Conservation (phyloP, 2,888 invertebrate genomes). For the Lordiphosa andalusiaca region DNA sequence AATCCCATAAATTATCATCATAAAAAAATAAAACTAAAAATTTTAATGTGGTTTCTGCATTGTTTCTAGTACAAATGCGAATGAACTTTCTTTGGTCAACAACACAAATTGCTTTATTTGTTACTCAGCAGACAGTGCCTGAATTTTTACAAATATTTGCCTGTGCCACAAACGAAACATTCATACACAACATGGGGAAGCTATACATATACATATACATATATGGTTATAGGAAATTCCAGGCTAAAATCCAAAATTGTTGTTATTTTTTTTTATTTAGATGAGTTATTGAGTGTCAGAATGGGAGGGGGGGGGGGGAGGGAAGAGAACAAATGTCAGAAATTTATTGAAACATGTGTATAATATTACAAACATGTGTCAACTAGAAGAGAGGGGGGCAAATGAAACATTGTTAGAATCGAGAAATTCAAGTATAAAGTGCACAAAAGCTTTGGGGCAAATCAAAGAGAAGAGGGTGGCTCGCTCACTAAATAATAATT, state of each 20-base stretch:
- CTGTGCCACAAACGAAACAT: constrained; percentile 52
- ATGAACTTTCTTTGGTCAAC: constrained; percentile 50
- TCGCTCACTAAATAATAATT: constrained; percentile 49
- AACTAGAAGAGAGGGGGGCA: constrained; percentile 19
- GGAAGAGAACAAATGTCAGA: constrained; percentile 7
- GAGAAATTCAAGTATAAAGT: background rate
- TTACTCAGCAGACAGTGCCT: constrained; percentile 47
- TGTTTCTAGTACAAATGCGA: constrained; percentile 62
- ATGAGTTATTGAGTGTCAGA: constrained; percentile 15
- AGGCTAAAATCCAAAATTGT: constrained; percentile 24
- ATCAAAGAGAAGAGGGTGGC: background rate
- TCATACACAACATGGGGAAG: constrained; percentile 9
- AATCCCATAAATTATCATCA: constrained; percentile 46
- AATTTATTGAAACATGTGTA: constrained; percentile 21
- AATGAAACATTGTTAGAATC: constrained; percentile 22
- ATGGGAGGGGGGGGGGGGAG: background rate
- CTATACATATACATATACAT: too few relatives aligned
- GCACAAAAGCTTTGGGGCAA: background rate
- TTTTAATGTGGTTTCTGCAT: constrained; percentile 39
- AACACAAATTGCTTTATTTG: constrained; percentile 48
- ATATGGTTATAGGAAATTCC: constrained; percentile 49
- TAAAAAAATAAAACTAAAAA: constrained; percentile 18
- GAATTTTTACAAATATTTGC: constrained; percentile 59
- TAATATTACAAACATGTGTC: constrained; percentile 59
- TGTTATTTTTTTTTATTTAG: constrained; percentile 24